These are phyloP conservation scores for Lepidurus packardi DNA, from an alignment of 1,140 invertebrate genomes.

Conservation along the genomic window DNA sequence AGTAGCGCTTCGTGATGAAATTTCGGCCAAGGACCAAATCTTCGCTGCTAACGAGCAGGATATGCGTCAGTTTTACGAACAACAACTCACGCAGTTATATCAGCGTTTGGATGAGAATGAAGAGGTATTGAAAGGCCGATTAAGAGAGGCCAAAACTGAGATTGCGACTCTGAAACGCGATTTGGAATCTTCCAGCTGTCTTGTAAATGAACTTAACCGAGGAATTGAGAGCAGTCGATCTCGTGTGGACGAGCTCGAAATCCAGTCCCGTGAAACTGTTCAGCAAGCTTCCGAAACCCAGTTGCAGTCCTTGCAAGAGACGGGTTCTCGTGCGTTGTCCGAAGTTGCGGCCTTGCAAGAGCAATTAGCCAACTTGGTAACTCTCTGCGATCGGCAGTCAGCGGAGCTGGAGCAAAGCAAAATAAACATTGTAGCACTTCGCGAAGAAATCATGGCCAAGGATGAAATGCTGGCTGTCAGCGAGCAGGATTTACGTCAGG, in stretches of 20 bases:
- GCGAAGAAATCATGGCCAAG: neutral
- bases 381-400: neutral
- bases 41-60: neutral
- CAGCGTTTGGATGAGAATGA: neutral
- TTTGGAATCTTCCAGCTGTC: neutral
- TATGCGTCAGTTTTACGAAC: neutral
- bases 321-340: neutral
- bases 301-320: neutral
- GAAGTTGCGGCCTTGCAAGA: neutral
- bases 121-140: neutral
- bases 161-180: neutral
- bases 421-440: neutral
- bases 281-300: neutral
- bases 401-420: constrained; percentile 2
- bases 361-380: neutral
- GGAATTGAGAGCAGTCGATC: neutral
- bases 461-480: neutral
- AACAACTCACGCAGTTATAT: neutral
- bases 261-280: neutral
- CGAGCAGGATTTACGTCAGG: neutral
- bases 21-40: constrained; percentile 1
- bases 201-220: constrained; percentile 10
- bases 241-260: neutral
- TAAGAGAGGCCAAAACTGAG: neutral
- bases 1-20: neutral